Evolutionary conservation across 2,888 invertebrate genomes (phyloP).

Genomic region (Drosophila tanythrix): DNA sequence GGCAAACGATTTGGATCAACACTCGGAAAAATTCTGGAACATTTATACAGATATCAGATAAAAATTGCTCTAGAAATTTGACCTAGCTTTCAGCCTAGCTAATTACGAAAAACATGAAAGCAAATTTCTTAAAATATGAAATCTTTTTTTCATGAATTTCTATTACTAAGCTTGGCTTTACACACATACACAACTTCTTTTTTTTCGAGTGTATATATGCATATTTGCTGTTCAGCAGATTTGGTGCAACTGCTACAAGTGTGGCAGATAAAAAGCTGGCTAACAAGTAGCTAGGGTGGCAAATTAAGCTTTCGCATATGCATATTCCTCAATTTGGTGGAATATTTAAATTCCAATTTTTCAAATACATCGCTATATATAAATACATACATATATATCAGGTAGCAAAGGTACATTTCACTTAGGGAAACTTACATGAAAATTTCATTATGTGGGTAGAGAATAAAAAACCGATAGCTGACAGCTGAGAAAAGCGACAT

Average conservation of each 20-base stretch:
- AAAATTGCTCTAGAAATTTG: not conserved
- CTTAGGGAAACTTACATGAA: not conserved
- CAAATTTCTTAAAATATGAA: not conserved
- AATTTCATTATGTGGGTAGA: not conserved
- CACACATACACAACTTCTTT: not conserved
- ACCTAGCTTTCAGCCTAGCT: not conserved
- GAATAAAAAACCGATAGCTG: not conserved
- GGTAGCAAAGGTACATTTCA: not conserved
- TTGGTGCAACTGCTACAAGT: slow-evolving; percentile 36
- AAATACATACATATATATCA: not conserved
- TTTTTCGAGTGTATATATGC: not conserved
- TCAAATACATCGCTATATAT: not conserved
- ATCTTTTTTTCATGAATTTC: not conserved
- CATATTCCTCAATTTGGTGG: slow-evolving; percentile 13
- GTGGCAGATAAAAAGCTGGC: slow-evolving; percentile 12
- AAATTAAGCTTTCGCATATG: slow-evolving; percentile 8
- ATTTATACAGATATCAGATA: not conserved
- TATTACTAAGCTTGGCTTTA: not conserved
- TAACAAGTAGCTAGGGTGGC: slow-evolving; percentile 17
- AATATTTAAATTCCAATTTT: slow-evolving; percentile 10
- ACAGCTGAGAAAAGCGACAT: slow-evolving; percentile 3
- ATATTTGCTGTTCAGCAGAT: not conserved
- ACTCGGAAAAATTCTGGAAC: not conserved
- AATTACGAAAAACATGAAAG: not conserved
- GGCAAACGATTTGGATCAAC: slow-evolving; percentile 21